Conservation (phyloP, 2,113 vertebrate genomes). For the Cyphomyrus plagiostoma region DNA sequence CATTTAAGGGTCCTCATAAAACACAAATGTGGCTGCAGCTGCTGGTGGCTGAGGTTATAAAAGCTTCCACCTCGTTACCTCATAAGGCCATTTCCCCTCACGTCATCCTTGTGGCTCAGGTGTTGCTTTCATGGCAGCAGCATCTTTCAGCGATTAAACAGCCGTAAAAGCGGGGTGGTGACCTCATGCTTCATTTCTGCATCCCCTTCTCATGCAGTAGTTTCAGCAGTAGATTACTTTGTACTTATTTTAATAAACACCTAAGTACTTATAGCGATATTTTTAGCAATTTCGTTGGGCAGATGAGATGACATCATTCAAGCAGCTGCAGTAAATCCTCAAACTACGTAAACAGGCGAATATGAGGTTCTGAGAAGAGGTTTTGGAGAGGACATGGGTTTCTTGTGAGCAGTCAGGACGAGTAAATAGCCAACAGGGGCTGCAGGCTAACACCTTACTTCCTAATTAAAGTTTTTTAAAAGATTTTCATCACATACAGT, state of each 20-base stretch:
- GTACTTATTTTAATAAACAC: constrained; percentile 51
- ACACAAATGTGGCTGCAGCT: constrained; percentile 18
- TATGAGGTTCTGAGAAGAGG: neutral
- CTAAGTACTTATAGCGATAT: constrained; percentile 39
- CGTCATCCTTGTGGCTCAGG: constrained; percentile 36
- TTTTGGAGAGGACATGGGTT: neutral
- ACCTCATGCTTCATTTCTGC: constrained; percentile 30
- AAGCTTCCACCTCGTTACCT: constrained; percentile 25
- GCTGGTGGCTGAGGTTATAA: neutral
- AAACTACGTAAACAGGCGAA: neutral
- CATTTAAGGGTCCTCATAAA: neutral
- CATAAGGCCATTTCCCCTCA: neutral
- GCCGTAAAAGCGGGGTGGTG: constrained; percentile 10
- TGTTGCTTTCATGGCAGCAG: constrained; percentile 24
- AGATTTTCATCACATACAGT: neutral
- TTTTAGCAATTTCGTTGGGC: constrained; percentile 24
- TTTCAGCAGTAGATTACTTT: constrained; percentile 39
- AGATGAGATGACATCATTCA: constrained; percentile 39
- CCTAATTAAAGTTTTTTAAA: neutral
- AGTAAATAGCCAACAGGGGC: neutral
- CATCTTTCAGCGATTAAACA: constrained; percentile 24
- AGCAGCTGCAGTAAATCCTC: constrained; percentile 17
- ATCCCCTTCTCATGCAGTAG: constrained; percentile 27
- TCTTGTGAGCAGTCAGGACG: neutral
- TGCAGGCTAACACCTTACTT: neutral